Evolutionary conservation across 2,888 invertebrate genomes (phyloP).

Genomic region (Amiota mariae): DNA sequence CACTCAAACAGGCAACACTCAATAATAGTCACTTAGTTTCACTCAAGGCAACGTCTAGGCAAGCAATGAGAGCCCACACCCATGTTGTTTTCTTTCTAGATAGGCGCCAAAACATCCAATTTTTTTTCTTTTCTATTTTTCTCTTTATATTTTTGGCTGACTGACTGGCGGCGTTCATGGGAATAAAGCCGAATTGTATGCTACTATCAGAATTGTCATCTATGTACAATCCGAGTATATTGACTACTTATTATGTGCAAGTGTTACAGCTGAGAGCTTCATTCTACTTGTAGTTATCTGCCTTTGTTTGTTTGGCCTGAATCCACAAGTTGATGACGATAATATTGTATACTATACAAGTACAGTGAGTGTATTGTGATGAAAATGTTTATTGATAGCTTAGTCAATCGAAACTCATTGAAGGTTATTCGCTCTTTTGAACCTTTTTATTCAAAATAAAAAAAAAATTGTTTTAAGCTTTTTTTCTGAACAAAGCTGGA

Average conservation of each 20-base stretch:
- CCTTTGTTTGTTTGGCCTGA: slow-evolving; percentile 24
- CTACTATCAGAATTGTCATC: not conserved
- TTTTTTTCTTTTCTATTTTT: not conserved
- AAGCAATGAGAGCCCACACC: no score
- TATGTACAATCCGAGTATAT: no score
- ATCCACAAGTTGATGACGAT: slow-evolving; percentile 25
- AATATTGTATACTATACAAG: not conserved
- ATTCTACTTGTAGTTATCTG: no score
- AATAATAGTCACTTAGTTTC: no score
- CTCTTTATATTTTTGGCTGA: not conserved
- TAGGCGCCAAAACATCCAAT: slow-evolving; percentile 17
- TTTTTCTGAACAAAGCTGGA: not conserved
- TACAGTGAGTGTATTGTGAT: slow-evolving; percentile 6
- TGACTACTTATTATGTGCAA: no score
- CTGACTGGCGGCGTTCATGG: not conserved
- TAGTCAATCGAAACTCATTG: not conserved
- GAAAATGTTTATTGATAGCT: slow-evolving; percentile 8
- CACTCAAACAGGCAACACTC: no score
- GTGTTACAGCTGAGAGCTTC: no score
- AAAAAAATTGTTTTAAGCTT: slow-evolving; percentile 1
- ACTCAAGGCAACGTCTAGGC: no score
- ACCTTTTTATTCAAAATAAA: not conserved
- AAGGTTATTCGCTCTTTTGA: not conserved
- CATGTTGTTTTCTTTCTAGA: not conserved
- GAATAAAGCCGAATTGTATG: not conserved